Evolutionary conservation across 1,140 invertebrate genomes (phyloP).

Genomic region (Belonocnema kinseyi): DNA sequence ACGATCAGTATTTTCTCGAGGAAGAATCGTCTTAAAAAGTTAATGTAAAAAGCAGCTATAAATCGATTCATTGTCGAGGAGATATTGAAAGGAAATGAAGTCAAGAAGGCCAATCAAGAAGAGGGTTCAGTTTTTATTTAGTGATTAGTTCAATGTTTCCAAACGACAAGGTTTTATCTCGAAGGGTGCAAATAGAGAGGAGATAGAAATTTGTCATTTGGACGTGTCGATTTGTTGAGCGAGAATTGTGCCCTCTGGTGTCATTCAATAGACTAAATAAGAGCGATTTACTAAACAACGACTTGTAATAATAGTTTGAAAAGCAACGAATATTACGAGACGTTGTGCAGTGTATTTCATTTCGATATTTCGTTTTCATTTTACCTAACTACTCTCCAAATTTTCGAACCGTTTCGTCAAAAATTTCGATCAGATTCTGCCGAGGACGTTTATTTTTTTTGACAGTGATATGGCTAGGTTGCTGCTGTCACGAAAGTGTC

Average conservation of each 20-base stretch:
- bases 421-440: slow-evolving; percentile 53
- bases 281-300: slow-evolving; percentile 40
- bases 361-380: slow-evolving; percentile 28
- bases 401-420: slow-evolving; percentile 38
- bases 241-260: slow-evolving; percentile 32
- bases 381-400: slow-evolving; percentile 54
- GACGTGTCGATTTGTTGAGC: not conserved
- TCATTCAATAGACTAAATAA: slow-evolving; percentile 47
- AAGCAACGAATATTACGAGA: not conserved
- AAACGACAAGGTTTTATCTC: not conserved
- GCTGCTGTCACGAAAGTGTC: slow-evolving; percentile 58
- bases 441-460: slow-evolving; percentile 47
- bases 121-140: too few species aligned
- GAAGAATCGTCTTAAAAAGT: too few species aligned
- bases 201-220: not conserved
- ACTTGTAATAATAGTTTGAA: slow-evolving; percentile 45
- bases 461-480: slow-evolving; percentile 62
- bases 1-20: too few species aligned
- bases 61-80: too few species aligned
- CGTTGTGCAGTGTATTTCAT: slow-evolving; percentile 16
- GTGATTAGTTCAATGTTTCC: not conserved
- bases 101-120: too few species aligned
- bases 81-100: too few species aligned
- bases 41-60: too few species aligned
- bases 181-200: not conserved